Evolutionary conservation across 2,888 invertebrate genomes (phyloP), one percentile per base, ranked within the genome.

Genomic region (Epistrophe grossulariae): DNA sequence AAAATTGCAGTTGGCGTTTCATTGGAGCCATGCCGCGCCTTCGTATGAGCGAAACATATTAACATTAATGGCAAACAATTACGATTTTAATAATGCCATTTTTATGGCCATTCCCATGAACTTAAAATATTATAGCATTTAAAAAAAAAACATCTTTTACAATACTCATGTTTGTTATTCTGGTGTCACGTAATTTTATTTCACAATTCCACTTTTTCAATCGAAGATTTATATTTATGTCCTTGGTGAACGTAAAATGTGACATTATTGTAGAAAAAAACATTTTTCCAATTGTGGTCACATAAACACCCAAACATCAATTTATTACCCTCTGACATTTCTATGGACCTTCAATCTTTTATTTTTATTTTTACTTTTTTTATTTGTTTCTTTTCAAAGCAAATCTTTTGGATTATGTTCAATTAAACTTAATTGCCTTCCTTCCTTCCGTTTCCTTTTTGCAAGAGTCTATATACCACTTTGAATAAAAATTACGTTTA

Each of bases 361-460:
- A n/a, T 17, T 9, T 35, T 57, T 1, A 13, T 5, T 19, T 13
- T n/a, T n/a, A n/a, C n/a, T n/a, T 17, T 13, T 8, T 15, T 15
- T 40, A 43, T 3, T 43, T 62, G 15, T 59, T 24, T 24, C 19
- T 43, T 45, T n/a, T 11, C 10, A 43, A 45, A 45, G 4, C 59
- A 35, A 62, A 43, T 43, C 62, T 24, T 9, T 43, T 43, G 62
- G 62, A 62, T 62, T 40, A 62, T 40, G 45, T 64, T 45, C 64
- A 43, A 64, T 64, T 45, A 68, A 68, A 50, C 50, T 68, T 68
- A 68, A 68, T 68, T 68, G 68, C 64, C 10, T 43, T 64, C 64
- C 10, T 43, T 64, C 64, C 48, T 66, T 66, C 66, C 66, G 45
- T 45, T 66, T 6, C n/a, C 48, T 48, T 66, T 66, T 66, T 66